A percentile compares a stretch with the other conserved stretches of the same genome.
Conservation (phyloP, 2,113 vertebrate genomes). For the Fulmarus glacialis region DNA sequence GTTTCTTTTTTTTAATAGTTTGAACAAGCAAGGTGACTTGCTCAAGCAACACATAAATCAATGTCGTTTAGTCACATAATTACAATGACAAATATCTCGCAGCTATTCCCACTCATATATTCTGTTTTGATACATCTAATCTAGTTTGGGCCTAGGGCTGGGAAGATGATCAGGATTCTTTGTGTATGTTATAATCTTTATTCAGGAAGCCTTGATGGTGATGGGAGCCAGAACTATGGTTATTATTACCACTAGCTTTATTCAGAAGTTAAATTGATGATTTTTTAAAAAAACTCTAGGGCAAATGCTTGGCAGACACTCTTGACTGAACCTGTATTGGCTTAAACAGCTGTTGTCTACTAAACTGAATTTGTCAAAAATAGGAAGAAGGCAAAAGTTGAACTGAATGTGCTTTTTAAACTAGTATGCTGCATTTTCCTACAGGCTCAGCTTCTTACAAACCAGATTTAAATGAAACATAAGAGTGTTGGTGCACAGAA, state of each 20-base stretch:
- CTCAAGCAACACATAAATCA: slow-evolving; percentile 8
- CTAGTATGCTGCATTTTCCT: background rate
- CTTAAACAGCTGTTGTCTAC: background rate
- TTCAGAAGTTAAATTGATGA: background rate
- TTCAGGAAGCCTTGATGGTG: background rate
- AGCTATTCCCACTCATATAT: background rate
- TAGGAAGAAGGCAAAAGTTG: background rate
- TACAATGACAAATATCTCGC: background rate
- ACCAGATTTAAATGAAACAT: background rate
- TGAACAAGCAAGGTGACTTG: background rate
- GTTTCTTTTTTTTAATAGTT: background rate
- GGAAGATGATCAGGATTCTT: background rate
- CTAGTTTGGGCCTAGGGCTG: background rate
- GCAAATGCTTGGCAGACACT: background rate
- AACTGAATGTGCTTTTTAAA: background rate
- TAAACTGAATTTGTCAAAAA: background rate
- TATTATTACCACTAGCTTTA: background rate
- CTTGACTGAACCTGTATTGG: background rate
- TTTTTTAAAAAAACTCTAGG: background rate
- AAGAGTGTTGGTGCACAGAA: background rate
- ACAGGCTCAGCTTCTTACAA: background rate
- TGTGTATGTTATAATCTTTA: background rate
- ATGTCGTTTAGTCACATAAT: background rate
- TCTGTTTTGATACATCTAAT: slow-evolving; percentile 10
- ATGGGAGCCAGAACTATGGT: background rate